Percentiles rank a stretch among this genome's conserved stretches.
Evolutionary conservation across 2,888 invertebrate genomes (phyloP).

Genomic region (Nemurella pictetii): DNA sequence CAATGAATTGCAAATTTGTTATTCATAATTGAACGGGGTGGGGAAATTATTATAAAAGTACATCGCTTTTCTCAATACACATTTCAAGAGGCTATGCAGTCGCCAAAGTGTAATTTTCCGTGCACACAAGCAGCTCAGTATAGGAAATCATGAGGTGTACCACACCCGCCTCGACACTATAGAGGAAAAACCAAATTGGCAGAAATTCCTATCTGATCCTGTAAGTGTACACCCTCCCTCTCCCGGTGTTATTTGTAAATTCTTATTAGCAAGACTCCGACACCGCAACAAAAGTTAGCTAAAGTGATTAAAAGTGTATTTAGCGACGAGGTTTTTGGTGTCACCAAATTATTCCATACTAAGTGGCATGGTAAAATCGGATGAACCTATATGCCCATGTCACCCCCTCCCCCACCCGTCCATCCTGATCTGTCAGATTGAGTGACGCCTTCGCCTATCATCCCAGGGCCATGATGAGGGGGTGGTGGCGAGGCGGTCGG

Average conservation of each 20-base stretch:
- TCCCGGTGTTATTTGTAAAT: no score
- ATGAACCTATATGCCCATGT: background rate
- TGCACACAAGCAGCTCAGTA: no score
- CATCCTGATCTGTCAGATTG: constrained; percentile 1
- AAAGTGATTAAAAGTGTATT: background rate
- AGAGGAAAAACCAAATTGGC: no score
- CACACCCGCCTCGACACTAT: no score
- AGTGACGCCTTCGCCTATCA: background rate
- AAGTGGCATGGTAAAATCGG: background rate
- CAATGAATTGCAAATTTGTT: background rate
- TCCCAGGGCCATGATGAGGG: background rate
- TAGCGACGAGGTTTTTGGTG: background rate
- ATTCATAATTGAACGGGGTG: background rate
- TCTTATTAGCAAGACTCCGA: no score
- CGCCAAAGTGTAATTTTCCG: no score
- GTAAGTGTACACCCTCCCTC: no score
- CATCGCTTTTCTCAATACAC: no score
- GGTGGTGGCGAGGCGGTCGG: background rate
- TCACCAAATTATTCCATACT: background rate
- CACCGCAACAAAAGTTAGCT: background rate
- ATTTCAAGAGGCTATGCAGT: no score
- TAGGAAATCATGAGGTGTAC: no score
- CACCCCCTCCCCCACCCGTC: background rate
- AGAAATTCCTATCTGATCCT: no score
- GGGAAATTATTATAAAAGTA: no score